Evolutionary conservation across 2,888 invertebrate genomes (phyloP).

Genomic region (Phengaris arion): DNA sequence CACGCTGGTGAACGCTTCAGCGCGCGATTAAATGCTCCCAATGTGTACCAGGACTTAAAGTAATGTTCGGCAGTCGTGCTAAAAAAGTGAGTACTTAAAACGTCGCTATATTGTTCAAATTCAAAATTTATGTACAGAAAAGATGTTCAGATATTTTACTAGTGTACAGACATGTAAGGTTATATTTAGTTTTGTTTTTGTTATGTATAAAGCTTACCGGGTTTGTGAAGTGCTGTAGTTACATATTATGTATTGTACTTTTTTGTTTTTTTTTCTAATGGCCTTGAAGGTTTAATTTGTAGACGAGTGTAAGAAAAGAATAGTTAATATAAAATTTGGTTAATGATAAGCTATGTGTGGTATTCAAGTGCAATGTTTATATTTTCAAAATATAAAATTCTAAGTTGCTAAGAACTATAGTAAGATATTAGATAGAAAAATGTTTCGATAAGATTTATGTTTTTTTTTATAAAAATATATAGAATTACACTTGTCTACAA

Average conservation of each 20-base stretch:
- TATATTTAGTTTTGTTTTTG: conserved; percentile 65
- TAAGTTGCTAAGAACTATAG: conserved; percentile 5
- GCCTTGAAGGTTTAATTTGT: background rate
- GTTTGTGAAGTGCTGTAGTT: conserved; percentile 48
- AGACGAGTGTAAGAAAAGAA: conserved; percentile 24
- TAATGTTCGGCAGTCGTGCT: background rate
- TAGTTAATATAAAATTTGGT: conserved; percentile 1
- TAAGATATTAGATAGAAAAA: conserved; percentile 17
- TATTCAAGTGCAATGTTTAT: conserved; percentile 23
- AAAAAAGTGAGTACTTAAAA: conserved; percentile 30
- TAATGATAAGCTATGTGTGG: background rate
- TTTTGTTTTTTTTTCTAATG: conserved; percentile 3
- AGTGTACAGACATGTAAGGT: conserved; percentile 72
- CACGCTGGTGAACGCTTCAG: background rate
- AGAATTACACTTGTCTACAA: conserved; percentile 22
- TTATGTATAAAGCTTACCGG: conserved; percentile 49
- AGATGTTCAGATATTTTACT: conserved; percentile 45
- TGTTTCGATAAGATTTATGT: conserved; percentile 8
- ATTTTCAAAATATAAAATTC: conserved; percentile 10
- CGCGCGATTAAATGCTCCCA: background rate
- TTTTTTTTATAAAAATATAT: background rate
- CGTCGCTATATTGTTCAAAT: conserved; percentile 23
- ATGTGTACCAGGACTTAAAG: background rate
- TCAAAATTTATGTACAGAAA: conserved; percentile 28
- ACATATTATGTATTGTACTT: conserved; percentile 48